Percentiles rank a stretch among this genome's conserved stretches.
phyloP scores from a whole-genome alignment of 2,797 vertebrate species.

The Acomys russatus region DNA sequence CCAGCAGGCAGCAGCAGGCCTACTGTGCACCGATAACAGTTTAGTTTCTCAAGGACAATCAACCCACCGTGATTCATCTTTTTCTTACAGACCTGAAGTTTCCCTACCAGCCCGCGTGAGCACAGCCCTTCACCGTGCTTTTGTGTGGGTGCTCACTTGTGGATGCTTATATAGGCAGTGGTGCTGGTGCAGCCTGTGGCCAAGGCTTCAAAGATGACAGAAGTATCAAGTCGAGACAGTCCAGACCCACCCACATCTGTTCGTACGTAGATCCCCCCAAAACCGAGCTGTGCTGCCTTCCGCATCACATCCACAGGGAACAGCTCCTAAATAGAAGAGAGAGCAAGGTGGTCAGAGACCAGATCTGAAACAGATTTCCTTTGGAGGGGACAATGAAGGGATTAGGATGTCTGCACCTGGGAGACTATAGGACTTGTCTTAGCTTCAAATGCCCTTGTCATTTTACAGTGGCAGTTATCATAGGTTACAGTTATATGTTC shows the following conservation, averaged over 20 bases:
- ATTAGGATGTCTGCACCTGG: background rate
- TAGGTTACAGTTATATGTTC: background rate
- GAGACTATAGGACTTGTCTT: background rate
- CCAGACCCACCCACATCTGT: conserved; percentile 97
- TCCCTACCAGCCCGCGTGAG: background rate
- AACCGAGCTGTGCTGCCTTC: conserved; percentile 96
- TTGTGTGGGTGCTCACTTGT: conserved; percentile 92
- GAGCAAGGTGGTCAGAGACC: background rate
- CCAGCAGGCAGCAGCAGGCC: background rate
- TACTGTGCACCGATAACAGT: background rate
- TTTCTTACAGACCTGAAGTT: background rate
- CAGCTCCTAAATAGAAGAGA: conserved; percentile 90
- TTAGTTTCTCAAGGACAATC: background rate
- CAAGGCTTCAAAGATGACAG: conserved; percentile 97
- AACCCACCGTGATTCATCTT: background rate
- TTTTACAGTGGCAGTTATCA: background rate
- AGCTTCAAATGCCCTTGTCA: background rate
- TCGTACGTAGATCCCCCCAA: conserved; percentile 95
- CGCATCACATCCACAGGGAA: conserved; percentile 95
- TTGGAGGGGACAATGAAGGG: background rate
- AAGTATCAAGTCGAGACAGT: conserved; percentile 96
- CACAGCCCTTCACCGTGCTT: background rate
- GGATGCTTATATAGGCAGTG: conserved; percentile 98
- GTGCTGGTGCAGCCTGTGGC: conserved; percentile 98
- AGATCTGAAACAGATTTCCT: background rate